Percentiles rank a stretch among this genome's conserved stretches.
These are phyloP conservation scores for Myocastor coypus DNA, from an alignment of 2,113 vertebrate genomes.

Conservation along the genomic window DNA sequence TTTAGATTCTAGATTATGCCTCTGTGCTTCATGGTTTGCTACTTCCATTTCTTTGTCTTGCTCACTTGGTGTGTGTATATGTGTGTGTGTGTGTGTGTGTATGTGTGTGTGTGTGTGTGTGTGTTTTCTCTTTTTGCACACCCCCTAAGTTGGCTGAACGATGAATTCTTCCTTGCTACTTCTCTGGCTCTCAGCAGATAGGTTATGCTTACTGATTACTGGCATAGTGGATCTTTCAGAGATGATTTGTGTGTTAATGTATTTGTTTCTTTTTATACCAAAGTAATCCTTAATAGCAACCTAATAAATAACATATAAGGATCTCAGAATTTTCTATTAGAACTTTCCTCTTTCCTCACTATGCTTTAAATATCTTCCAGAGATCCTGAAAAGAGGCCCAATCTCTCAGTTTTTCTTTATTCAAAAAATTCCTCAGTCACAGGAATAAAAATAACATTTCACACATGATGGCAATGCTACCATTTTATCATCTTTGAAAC, in stretches of 20 bases:
- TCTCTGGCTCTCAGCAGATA: not conserved
- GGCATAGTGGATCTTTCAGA: not conserved
- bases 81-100: not conserved
- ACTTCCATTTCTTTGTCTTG: not conserved
- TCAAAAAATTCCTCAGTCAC: slow-evolving; percentile 38
- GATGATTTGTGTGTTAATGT: not conserved
- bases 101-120: not conserved
- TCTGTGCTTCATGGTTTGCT: not conserved
- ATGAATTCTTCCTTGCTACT: not conserved
- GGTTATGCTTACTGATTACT: not conserved
- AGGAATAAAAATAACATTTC: slow-evolving; percentile 52
- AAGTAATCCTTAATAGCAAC: not conserved
- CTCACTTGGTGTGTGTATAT: not conserved
- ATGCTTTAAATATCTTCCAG: not conserved
- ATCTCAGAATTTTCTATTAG: slow-evolving; percentile 1
- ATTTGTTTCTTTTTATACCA: slow-evolving; percentile 6
- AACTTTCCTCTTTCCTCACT: not conserved
- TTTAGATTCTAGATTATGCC: not conserved
- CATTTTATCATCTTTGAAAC: slow-evolving; percentile 64
- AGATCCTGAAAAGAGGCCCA: not conserved
- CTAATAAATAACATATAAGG: too few species aligned
- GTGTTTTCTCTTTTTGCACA: slow-evolving; percentile 10
- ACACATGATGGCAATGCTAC: slow-evolving; percentile 35
- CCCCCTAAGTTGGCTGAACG: not conserved
- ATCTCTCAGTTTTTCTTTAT: slow-evolving; percentile 45